Percentiles rank a stretch among this genome's conserved stretches.
Conservation (phyloP, 2,113 vertebrate species). For the Dipodomys ordii region DNA sequence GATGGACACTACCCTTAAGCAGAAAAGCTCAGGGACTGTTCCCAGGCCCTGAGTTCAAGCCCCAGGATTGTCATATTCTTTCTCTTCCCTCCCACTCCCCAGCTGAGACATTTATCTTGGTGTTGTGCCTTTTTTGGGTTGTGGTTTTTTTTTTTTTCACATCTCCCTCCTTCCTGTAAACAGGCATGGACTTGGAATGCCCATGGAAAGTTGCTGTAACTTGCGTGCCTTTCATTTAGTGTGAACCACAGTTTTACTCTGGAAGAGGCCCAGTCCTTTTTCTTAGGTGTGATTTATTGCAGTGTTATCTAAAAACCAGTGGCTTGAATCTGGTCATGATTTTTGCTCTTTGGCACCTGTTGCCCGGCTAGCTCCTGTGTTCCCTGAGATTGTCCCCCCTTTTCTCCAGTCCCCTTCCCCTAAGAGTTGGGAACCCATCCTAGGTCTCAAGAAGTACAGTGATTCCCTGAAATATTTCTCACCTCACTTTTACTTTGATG, state of each 20-base stretch:
- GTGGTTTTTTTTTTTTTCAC: background rate
- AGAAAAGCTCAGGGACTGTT: too few species aligned
- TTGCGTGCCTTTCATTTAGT: conserved; percentile 22
- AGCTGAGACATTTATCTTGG: conserved; percentile 32
- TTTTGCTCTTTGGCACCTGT: conserved; percentile 52
- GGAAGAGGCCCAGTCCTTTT: conserved; percentile 15
- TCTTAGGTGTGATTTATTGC: conserved; percentile 38
- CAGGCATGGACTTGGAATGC: conserved; percentile 66
- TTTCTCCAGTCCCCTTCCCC: too few species aligned
- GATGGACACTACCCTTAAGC: too few species aligned
- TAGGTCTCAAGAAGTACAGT: background rate
- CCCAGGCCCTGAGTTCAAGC: too few species aligned
- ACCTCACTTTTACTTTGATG: background rate
- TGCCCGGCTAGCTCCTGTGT: conserved; percentile 27
- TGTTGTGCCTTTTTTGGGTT: conserved; percentile 65
- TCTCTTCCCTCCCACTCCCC: too few species aligned
- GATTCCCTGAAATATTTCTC: background rate
- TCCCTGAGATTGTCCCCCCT: background rate
- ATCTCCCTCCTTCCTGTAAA: background rate
- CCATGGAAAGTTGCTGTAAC: conserved; percentile 26
- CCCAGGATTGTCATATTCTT: too few species aligned
- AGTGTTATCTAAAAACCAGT: conserved; percentile 31
- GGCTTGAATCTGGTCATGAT: background rate
- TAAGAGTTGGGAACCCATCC: background rate
- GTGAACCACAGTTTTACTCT: background rate